phyloP scores from a whole-genome alignment of 2,888 invertebrate species.

The Lamellibrachia columna region DNA sequence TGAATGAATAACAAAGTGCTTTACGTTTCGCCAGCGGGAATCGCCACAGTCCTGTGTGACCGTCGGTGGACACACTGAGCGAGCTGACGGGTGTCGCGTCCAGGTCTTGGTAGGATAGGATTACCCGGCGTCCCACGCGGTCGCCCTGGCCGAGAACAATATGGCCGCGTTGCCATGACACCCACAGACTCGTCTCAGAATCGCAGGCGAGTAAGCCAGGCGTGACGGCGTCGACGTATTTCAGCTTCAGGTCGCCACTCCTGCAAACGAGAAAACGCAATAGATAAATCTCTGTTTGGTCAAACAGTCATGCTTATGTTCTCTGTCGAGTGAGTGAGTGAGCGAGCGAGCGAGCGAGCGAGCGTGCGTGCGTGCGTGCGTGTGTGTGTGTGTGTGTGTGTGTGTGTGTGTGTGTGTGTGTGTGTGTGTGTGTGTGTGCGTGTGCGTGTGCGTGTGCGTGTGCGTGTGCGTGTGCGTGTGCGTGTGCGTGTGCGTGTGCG shows the following conservation, averaged over 20 bases:
- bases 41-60: slow-evolving; percentile 26
- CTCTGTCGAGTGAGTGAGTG: too few species aligned
- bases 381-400: too few species aligned
- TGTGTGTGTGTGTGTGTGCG: too few species aligned
- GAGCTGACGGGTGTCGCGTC: slow-evolving; percentile 20
- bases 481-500: too few species aligned
- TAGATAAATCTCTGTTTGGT: too few species aligned
- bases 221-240: slow-evolving; percentile 21
- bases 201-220: slow-evolving; percentile 26
- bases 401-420: too few species aligned
- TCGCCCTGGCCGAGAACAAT: slow-evolving; percentile 26
- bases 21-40: slow-evolving; percentile 20
- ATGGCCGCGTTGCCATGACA: slow-evolving; percentile 32
- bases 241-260: slow-evolving; percentile 23
- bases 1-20: background rate
- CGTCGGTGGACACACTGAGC: slow-evolving; percentile 22
- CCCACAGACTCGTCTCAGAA: slow-evolving; percentile 25
- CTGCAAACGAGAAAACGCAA: background rate
- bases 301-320: too few species aligned
- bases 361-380: too few species aligned
- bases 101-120: slow-evolving; percentile 28
- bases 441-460: too few species aligned
- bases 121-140: slow-evolving; percentile 17
- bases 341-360: too few species aligned
- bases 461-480: too few species aligned